Base-by-base conservation (phyloP, 1,140 invertebrate genomes). In the Aphidius gifuensis region DNA sequence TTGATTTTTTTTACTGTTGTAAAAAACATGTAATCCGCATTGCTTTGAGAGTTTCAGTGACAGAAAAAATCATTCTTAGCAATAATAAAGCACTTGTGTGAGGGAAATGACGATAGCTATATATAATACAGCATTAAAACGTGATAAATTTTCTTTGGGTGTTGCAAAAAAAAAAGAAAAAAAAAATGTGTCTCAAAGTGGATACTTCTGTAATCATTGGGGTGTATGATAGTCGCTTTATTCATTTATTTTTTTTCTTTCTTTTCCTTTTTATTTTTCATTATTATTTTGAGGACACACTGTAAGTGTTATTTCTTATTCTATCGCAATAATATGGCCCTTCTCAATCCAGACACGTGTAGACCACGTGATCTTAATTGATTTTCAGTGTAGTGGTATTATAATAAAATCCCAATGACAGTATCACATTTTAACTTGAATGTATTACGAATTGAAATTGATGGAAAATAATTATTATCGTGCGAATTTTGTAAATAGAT, bases 351-450 rank as follows among this genome's bases (percentile, higher is more conserved):
- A 21, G 60, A 60, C 64, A 66, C 55, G 61, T 64, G 58, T 61
- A 63, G 23, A 61, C 61, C 65, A 66, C 61, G 65, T 66, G 61
- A 66, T 63, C 47, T 58, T 66, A 66, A 66, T 66, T 62, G 65
- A 66, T 61, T 66, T 66, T 66, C 57, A 66, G 61, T 66, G 65
- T 64, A 63, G 48, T 58, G 40, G 40, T 7, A 40, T 42, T 16
- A 38, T 53, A 43, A 32, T 32, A 21, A 61, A 61, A 61, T 44
- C 38, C n/a, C 21, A 23, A 57, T 9, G 54, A 57, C 23, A 32
- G 4, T 32, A 32, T 32, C 23, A 32, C 23, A 32, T 32, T 32
- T 32, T 32, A 32, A 32, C 23, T 32, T 32, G 23, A 32, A 32
- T 32, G 23, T 32, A 32, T 32, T 32, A 32, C 23, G 23, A 32